Percentiles rank a stretch among this genome's conserved stretches.
phyloP scores from a whole-genome alignment of 2,113 vertebrate genomes.

The Nansenia antarctica region DNA sequence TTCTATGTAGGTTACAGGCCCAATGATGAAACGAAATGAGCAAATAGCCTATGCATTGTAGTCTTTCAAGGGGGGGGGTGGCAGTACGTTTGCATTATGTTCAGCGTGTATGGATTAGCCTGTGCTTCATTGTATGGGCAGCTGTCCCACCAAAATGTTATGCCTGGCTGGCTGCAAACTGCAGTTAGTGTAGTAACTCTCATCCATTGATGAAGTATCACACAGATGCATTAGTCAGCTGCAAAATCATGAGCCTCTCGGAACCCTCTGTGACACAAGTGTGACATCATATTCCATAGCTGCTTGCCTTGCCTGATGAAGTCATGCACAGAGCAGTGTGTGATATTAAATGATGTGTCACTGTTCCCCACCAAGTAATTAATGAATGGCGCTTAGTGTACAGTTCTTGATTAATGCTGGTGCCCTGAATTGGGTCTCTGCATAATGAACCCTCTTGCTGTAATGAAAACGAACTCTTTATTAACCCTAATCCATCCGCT shows the following conservation, averaged over 20 bases:
- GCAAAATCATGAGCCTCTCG: neutral
- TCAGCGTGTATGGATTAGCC: neutral
- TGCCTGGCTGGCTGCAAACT: neutral
- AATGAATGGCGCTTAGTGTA: constrained; percentile 25
- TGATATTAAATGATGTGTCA: constrained; percentile 14
- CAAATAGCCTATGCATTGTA: neutral
- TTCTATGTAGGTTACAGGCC: neutral
- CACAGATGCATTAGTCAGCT: neutral
- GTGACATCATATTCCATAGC: neutral
- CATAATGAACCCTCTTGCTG: constrained; percentile 24
- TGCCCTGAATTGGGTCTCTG: constrained; percentile 28
- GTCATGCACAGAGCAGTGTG: neutral
- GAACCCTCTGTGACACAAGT: neutral
- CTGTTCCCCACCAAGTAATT: constrained; percentile 19
- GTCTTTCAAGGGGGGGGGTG: neutral
- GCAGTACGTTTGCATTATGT: neutral
- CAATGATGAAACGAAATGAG: neutral
- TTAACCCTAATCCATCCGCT: constrained; percentile 48
- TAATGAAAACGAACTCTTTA: constrained; percentile 49
- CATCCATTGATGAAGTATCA: neutral
- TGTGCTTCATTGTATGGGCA: neutral
- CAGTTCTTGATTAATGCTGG: constrained; percentile 41
- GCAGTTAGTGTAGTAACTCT: neutral
- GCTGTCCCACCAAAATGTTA: too few species aligned
- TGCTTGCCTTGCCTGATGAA: neutral